A percentile compares a stretch with the other conserved stretches of the same genome.
phyloP scores from a whole-genome alignment of 2,888 invertebrate species.

The Cyaniris semiargus region DNA sequence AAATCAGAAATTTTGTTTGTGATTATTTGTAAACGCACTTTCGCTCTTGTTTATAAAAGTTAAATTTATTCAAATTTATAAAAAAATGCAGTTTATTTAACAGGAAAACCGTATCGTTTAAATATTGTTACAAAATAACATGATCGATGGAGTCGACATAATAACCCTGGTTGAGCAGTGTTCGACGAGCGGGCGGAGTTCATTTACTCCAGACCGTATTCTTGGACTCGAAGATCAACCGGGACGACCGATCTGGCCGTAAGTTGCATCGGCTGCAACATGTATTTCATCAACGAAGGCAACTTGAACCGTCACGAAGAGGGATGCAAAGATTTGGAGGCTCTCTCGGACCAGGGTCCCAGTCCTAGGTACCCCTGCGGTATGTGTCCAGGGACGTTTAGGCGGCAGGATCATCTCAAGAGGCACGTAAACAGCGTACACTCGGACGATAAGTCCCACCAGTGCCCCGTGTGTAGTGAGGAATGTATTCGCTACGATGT shows the following conservation, averaged over 20 bases:
- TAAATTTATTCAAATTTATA: background rate
- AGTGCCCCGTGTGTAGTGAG: conserved; percentile 54
- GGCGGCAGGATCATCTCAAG: conserved; percentile 56
- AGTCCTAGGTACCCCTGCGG: conserved; percentile 48
- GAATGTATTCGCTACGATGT: conserved; percentile 52
- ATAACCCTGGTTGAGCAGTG: conserved; percentile 7
- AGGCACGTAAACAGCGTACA: conserved; percentile 56
- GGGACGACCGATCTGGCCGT: conserved; percentile 20
- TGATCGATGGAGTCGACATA: conserved; percentile 29
- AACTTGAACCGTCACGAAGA: conserved; percentile 54
- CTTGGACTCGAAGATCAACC: background rate
- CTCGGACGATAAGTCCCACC: conserved; percentile 42
- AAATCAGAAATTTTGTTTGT: too few relatives aligned
- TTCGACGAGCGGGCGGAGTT: conserved; percentile 16
- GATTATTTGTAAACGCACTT: too few relatives aligned
- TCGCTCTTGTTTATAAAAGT: too few relatives aligned
- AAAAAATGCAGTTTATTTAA: background rate
- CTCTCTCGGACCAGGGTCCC: background rate
- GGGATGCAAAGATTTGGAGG: conserved; percentile 44
- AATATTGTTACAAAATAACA: background rate
- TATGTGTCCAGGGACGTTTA: conserved; percentile 51
- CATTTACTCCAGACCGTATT: background rate
- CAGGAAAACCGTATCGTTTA: background rate
- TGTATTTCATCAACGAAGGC: conserved; percentile 46
- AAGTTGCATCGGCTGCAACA: conserved; percentile 49